Evolutionary conservation across 2,113 vertebrate genomes (phyloP).

Genomic region (Cyanistes caeruleus): DNA sequence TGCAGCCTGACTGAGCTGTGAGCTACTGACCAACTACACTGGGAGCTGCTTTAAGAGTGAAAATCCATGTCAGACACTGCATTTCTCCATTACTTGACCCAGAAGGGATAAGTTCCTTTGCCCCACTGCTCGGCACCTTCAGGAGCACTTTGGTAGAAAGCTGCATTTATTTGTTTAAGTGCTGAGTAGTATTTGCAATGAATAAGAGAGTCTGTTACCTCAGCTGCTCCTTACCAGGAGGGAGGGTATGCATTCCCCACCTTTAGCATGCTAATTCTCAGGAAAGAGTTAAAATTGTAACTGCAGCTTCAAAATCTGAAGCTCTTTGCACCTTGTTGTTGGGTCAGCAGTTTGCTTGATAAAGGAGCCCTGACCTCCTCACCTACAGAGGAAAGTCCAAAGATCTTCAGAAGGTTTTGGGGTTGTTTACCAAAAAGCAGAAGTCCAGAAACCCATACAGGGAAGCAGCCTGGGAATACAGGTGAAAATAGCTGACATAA

Average conservation of each 20-base stretch:
- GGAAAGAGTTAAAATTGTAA: not conserved
- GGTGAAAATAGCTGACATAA: not conserved
- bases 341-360: not conserved
- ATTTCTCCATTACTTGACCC: not conserved
- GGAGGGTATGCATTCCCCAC: not conserved
- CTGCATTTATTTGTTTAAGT: not conserved
- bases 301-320: not conserved
- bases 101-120: not conserved
- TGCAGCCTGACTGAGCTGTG: not conserved
- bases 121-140: not conserved
- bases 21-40: not conserved
- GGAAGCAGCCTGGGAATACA: not conserved
- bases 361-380: not conserved
- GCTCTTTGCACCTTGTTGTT: not conserved
- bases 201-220: fast-evolving
- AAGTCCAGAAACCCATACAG: not conserved
- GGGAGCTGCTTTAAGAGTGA: not conserved
- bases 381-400: constrained; percentile 19
- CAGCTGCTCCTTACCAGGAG: not conserved
- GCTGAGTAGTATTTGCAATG: not conserved
- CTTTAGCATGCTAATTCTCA: not conserved
- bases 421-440: not conserved
- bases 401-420: not conserved
- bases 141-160: not conserved
- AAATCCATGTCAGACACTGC: not conserved